Evolutionary conservation across 2,797 vertebrate species (phyloP), one percentile per base, ranked within the genome.

Genomic region (Sardinella longiceps): DNA sequence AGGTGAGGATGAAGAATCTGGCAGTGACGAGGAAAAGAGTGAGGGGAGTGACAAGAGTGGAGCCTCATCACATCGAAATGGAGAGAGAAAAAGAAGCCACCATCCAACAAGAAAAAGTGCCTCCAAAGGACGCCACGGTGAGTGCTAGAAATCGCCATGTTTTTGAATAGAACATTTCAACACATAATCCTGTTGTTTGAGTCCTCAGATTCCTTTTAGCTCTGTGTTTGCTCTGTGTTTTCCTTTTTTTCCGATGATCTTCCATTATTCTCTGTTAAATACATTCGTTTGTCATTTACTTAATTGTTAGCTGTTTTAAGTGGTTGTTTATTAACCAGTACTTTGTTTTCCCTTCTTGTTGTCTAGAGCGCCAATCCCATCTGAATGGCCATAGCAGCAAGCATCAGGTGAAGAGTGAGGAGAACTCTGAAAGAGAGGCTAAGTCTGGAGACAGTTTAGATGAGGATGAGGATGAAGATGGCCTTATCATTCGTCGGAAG

Each of bases 341-440:
- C 20, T 80, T 85, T n/a, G 2, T 46, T 33, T 14, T 18, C 46
- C 37, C 82, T 81, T 0, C 25, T 14, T 53, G 15, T 30, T 74
- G 28, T 81, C 0, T 88, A 96, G 95, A 91, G 84, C 83, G 82
- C 37, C 86, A 88, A 84, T 90, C 93, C 30, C 89, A 88, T 1
- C 66, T 94, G 82, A 96, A 96, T 12, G 95, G 95, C 82, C 91
- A 95, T 86, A 28, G 88, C 63, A 86, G 88, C 51, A 93, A 93
- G 86, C 85, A 86, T 60, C 86, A 86, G 23, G 83, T 81, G 20
- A 89, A 63, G 51, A 89, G 89, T 23, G 91, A 92, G 48, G 91
- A 90, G 80, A 90, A 90, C 87, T 93, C 93, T 23, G 93, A 93
- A 81, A 87, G 89, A 83, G 91, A 90, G 70, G 87, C 90, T 23